Percentiles rank a stretch among this genome's conserved stretches.
These are phyloP conservation scores for Diarsia mendica DNA, from an alignment of 2,888 invertebrate species.

Conservation along the genomic window DNA sequence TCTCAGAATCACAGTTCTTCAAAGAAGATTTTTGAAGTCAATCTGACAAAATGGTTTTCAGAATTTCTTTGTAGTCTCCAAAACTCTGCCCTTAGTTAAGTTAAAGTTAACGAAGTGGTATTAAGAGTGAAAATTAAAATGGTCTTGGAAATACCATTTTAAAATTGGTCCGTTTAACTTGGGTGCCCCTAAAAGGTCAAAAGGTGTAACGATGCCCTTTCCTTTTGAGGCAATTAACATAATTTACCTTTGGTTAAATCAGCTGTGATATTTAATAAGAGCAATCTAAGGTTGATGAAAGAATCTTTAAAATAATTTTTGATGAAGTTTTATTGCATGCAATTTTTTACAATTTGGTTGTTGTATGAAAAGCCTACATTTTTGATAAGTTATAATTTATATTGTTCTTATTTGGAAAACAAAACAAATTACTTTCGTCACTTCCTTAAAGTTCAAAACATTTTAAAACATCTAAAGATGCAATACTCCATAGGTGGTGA, in stretches of 20 bases:
- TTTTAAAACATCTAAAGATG: too few species aligned
- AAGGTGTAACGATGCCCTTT: conserved; percentile 36
- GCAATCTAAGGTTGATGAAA: conserved; percentile 19
- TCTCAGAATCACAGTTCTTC: not conserved
- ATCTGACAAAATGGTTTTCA: not conserved
- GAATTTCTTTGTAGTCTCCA: conserved; percentile 14
- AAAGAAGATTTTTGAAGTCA: not conserved
- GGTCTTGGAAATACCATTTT: conserved; percentile 25
- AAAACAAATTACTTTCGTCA: too few species aligned
- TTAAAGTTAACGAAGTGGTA: conserved; percentile 28
- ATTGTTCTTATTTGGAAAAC: too few species aligned
- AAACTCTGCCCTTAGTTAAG: conserved; percentile 2
- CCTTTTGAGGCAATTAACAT: conserved; percentile 42
- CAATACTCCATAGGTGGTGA: too few species aligned
- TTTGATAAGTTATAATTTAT: too few species aligned
- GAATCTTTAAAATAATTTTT: not conserved
- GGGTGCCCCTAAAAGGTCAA: conserved; percentile 41
- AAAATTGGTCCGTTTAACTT: conserved; percentile 23
- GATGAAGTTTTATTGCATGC: not conserved
- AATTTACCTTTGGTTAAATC: conserved; percentile 48
- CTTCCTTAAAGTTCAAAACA: too few species aligned
- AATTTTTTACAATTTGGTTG: not conserved
- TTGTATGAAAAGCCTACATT: not conserved
- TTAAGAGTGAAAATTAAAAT: conserved; percentile 22
- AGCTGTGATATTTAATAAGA: conserved; percentile 38